phyloP scores from a whole-genome alignment of 2,113 vertebrate genomes.

The Xyrauchen texanus region DNA sequence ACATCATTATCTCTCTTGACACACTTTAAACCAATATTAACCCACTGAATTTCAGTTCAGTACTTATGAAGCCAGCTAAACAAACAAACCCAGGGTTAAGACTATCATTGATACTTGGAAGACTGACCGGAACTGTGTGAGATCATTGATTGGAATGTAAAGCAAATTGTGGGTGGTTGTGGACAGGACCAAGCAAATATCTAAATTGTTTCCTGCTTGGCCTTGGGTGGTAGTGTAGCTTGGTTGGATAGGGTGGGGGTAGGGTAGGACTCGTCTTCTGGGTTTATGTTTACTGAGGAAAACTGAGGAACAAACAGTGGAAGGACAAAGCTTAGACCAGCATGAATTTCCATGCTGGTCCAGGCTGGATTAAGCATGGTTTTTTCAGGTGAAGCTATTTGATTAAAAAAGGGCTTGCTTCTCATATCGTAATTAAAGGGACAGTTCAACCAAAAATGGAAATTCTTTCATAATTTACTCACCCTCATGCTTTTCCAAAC shows the following conservation, averaged over 20 bases:
- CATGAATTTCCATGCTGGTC: too few species aligned
- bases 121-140: slow-evolving; percentile 14
- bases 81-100: slow-evolving; percentile 12
- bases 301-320: slow-evolving; percentile 51
- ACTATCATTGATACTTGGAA: slow-evolving; percentile 33
- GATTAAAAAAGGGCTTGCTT: too few species aligned
- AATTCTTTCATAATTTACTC: too few species aligned
- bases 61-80: slow-evolving; percentile 45
- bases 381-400: too few species aligned
- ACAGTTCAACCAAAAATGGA: too few species aligned
- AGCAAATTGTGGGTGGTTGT: slow-evolving; percentile 14
- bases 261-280: slow-evolving; percentile 38
- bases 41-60: slow-evolving; percentile 45
- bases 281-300: slow-evolving; percentile 45
- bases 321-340: not conserved
- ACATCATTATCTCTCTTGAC: slow-evolving; percentile 51
- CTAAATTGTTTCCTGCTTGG: slow-evolving; percentile 39
- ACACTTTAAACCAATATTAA: slow-evolving; percentile 66
- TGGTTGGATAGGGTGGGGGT: not conserved
- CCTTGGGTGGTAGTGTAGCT: slow-evolving; percentile 9
- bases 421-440: too few species aligned
- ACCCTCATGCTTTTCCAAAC: too few species aligned
- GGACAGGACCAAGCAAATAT: slow-evolving; percentile 16
- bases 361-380: too few species aligned
- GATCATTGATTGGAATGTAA: slow-evolving; percentile 26